Evolutionary conservation across 2,113 vertebrate species (phyloP), one percentile per base, ranked within the genome.

Genomic region (Melanotaenia duboulayi): DNA sequence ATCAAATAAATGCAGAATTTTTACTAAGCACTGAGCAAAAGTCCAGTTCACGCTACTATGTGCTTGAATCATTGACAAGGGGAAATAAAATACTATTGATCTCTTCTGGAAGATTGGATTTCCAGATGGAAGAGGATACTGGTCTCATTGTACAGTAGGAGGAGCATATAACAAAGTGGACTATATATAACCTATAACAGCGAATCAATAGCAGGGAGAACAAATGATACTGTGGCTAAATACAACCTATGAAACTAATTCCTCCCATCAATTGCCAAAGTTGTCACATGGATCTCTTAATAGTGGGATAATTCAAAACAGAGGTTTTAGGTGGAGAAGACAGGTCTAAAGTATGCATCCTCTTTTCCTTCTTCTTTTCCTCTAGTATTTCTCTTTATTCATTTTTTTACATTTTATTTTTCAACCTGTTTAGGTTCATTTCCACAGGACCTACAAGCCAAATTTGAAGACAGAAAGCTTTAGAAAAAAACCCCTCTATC

Each of bases 21-120:
- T 74, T 39, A 48, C 4, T 59, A 68, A 54, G 32, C 32, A 78
- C 3, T 3, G 20, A 76, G 37, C 61, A 48, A 12, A 49, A 51
- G 48, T 60, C 39, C 48, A 52, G 56, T 48, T 51, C 49, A 65
- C 5, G 2, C 51, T 44, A 44, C n/a, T 63, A 54, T 55, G 76
- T 7, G 56, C 77, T 66, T 76, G 74, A 76, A 67, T 71, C 51
- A 70, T 78, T 81, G 60, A 86, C 78, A 78, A 71, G 80, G 73
- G 86, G 57, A 79, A 85, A 88, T 76, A 78, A 79, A 73, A 84
- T 61, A 70, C 74, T 65, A 87, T 87, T 85, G 89, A 90, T 91
- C 80, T 63, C 24, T 39, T 9, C 49, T 79, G 54, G 24, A 70
- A 67, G 87, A 74, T 90, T 74, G 64, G 77, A 80, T 89, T 86